Percentiles rank a stretch among this genome's conserved stretches.
phyloP scores from a whole-genome alignment of 2,888 invertebrate genomes.

The Macrosiphum euphorbiae region DNA sequence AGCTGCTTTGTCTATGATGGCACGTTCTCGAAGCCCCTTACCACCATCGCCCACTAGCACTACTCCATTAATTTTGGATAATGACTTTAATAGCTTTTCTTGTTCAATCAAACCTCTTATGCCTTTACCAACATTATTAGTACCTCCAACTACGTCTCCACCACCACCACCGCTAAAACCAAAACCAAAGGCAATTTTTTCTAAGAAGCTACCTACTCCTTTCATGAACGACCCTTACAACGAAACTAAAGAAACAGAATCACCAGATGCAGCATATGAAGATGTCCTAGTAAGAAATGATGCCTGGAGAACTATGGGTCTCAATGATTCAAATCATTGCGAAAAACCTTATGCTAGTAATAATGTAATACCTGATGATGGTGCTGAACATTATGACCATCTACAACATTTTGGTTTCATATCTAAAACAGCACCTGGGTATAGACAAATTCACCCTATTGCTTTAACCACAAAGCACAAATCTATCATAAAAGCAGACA shows the following conservation, averaged over 20 bases:
- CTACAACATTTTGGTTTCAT: constrained; percentile 85
- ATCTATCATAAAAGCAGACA: constrained; percentile 38
- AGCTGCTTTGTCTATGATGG: constrained; percentile 82
- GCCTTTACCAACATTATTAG: constrained; percentile 52
- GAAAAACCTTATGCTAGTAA: constrained; percentile 71
- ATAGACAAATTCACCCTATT: constrained; percentile 77
- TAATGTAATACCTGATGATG: constrained; percentile 52
- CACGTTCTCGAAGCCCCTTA: constrained; percentile 85
- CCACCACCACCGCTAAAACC: constrained; percentile 75
- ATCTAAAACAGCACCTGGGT: constrained; percentile 79
- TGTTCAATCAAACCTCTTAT: constrained; percentile 66
- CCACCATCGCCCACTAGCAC: constrained; percentile 77
- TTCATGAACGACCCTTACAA: constrained; percentile 23
- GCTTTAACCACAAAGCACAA: constrained; percentile 69
- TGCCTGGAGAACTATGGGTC: constrained; percentile 86
- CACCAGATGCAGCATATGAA: constrained; percentile 74
- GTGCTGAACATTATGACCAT: constrained; percentile 79
- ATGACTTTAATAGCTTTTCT: constrained; percentile 70
- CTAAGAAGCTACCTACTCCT: constrained; percentile 14
- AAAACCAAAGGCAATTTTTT: constrained; percentile 72
- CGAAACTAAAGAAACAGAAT: constrained; percentile 35
- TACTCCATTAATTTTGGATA: constrained; percentile 70
- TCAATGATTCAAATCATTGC: constrained; percentile 80
- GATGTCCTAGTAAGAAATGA: constrained; percentile 82
- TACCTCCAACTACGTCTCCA: constrained; percentile 66